Percentiles rank a stretch among this genome's conserved stretches.
Conservation (phyloP, 2,797 vertebrate species). For the Micromesistius poutassou region DNA sequence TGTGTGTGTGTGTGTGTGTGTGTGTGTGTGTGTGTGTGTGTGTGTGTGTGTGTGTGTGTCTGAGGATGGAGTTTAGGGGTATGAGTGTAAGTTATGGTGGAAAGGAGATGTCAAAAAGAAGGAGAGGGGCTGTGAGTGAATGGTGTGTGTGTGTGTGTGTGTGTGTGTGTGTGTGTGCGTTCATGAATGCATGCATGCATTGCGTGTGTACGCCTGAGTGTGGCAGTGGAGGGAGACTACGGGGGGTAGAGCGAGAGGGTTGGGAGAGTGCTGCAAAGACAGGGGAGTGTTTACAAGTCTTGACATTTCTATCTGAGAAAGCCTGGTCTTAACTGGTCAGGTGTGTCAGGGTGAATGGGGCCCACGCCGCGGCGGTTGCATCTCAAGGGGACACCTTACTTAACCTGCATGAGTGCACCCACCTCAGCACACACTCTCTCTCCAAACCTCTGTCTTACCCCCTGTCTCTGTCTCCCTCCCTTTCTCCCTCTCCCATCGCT, state of each 20-base stretch:
- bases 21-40: conserved; percentile 7
- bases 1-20: conserved; percentile 4
- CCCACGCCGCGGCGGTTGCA: conserved; percentile 11
- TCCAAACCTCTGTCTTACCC: not conserved
- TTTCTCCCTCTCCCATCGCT: not conserved
- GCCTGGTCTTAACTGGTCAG: conserved; percentile 35
- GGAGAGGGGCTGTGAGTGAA: not conserved
- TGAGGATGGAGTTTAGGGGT: not conserved
- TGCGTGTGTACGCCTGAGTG: not conserved
- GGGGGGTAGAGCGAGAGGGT: conserved; percentile 14
- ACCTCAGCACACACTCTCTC: conserved; percentile 2
- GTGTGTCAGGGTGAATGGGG: conserved; percentile 40
- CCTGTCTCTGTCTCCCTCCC: not conserved
- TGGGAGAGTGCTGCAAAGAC: not conserved
- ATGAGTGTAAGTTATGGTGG: not conserved
- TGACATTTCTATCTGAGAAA: conserved; percentile 63
- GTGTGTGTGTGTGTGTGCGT: not conserved
- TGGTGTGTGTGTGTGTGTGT: not conserved
- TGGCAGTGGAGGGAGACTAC: not conserved
- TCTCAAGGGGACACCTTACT: conserved; percentile 32
- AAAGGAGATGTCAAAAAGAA: not conserved
- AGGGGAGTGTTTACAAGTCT: conserved; percentile 26
- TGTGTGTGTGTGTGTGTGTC: conserved; percentile 15
- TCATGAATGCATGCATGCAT: not conserved
- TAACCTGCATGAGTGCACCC: conserved; percentile 28